Percentiles rank a stretch among this genome's conserved stretches.
Evolutionary conservation across 2,113 vertebrate genomes (phyloP).

Genomic region (Regulus satrapa): DNA sequence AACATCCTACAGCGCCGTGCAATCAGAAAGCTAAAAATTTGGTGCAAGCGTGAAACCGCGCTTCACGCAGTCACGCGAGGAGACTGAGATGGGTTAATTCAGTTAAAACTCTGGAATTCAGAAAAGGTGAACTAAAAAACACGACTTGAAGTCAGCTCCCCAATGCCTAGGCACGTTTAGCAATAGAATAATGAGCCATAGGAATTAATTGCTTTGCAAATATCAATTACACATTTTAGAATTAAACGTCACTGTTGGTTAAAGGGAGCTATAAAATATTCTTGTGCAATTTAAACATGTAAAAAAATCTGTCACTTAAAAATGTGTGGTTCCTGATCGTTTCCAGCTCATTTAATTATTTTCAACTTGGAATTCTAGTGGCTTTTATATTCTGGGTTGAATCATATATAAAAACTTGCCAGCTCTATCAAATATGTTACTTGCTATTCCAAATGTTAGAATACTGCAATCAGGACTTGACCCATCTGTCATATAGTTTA

Average conservation of each 20-base stretch:
- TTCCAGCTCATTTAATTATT: slow-evolving; percentile 87
- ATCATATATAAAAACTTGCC: slow-evolving; percentile 86
- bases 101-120: slow-evolving; percentile 2
- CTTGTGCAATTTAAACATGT: slow-evolving; percentile 84
- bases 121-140: slow-evolving; percentile 27
- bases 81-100: not conserved
- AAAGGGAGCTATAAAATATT: slow-evolving; percentile 77
- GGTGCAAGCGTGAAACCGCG: not conserved
- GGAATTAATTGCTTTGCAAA: slow-evolving; percentile 69
- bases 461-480: slow-evolving; percentile 83
- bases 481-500: slow-evolving; percentile 86
- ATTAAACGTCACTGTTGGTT: slow-evolving; percentile 71
- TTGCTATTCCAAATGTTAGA: slow-evolving; percentile 86
- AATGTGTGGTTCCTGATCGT: slow-evolving; percentile 84
- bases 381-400: slow-evolving; percentile 86
- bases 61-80: slow-evolving; percentile 5
- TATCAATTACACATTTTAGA: slow-evolving; percentile 71
- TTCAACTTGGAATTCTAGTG: slow-evolving; percentile 82
- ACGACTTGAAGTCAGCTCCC: not conserved
- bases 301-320: slow-evolving; percentile 81
- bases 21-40: slow-evolving; percentile 56
- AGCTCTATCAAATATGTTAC: slow-evolving; percentile 88
- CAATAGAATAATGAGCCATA: slow-evolving; percentile 34
- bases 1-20: not conserved
- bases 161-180: slow-evolving; percentile 36